Base-by-base conservation (phyloP, 2,888 invertebrate genomes). In the Cheilosia variabilis region DNA sequence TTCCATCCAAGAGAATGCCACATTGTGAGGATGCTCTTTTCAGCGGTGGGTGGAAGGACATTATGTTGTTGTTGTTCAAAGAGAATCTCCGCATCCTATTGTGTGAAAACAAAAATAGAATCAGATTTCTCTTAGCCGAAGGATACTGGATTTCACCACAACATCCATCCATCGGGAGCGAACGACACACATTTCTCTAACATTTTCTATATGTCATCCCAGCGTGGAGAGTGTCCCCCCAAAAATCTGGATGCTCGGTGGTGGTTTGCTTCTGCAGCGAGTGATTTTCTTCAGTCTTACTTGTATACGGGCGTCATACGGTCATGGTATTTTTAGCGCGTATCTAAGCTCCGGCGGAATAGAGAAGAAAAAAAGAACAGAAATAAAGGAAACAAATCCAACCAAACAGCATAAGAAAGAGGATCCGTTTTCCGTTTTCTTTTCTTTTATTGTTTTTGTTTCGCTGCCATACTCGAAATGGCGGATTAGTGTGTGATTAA, bases 261-360 rank as follows among this genome's bases (percentile, higher is more conserved):
- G 76, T 76, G 77, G 87, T 80, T 88, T 89, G 13, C 37, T 89
- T 90, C 89, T 90, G 88, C 89, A 89, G 88, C 89, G 90, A 89
- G 91, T 88, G 87, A 88, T 88, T 87, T 88, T 89, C 90, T 91
- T 88, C 90, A 92, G 92, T 92, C 91, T 92, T 91, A 91, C 90
- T 91, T 90, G 89, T 88, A 90, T 89, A 91, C 92, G 92, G 92
- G 92, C 92, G 91, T 92, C 89, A 91, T 90, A 90, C 90, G 91
- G 91, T 92, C 90, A 90, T 88, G 90, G 88, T 87, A 89, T 89
- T 81, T 57, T 43, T 15, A 66, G 43, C 65, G 76, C 65, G 52
- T 66, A 53, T 47, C 55, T 60, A 78, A 50, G 53, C 52, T 55
- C 68, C 41, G 78, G 75, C 55, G 77, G 47, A 79, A 83, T 71